Conservation (phyloP, 2,888 invertebrate genomes). For the Venustoraphidia nigricollis region DNA sequence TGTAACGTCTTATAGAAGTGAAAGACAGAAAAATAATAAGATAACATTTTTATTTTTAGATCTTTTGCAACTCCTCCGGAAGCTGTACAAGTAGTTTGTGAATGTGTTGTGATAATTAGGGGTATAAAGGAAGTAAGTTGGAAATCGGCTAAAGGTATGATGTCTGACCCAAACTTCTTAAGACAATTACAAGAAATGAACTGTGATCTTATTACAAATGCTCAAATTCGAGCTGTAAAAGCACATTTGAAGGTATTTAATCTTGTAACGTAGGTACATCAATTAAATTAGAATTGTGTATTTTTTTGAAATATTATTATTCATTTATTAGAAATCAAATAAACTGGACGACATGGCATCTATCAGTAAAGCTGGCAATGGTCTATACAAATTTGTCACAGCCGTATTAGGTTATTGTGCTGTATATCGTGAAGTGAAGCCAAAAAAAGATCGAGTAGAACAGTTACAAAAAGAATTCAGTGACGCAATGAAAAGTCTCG, state of each 20-base stretch:
- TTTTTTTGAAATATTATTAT: too few species aligned
- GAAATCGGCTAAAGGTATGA: constrained; percentile 84
- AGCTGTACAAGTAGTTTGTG: constrained; percentile 77
- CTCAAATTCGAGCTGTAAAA: constrained; percentile 53
- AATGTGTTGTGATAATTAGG: constrained; percentile 74
- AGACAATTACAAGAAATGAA: constrained; percentile 73
- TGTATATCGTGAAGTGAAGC: constrained; percentile 72
- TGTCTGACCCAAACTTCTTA: constrained; percentile 80
- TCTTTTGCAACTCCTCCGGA: constrained; percentile 86
- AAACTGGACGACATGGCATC: constrained; percentile 70
- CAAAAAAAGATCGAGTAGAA: constrained; percentile 70
- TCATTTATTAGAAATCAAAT: constrained; percentile 29
- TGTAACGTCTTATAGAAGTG: too few species aligned
- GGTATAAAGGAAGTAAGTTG: constrained; percentile 75
- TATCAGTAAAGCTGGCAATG: constrained; percentile 76
- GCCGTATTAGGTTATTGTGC: constrained; percentile 84
- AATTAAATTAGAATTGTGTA: background rate
- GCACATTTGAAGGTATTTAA: constrained; percentile 47
- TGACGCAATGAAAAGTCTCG: constrained; percentile 41
- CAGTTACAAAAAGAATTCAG: constrained; percentile 58
- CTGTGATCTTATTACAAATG: constrained; percentile 55
- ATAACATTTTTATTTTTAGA: constrained; percentile 23
- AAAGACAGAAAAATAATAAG: background rate
- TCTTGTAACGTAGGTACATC: background rate
- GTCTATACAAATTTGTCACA: constrained; percentile 67